These are phyloP conservation scores for Micromesistius poutassou DNA, from an alignment of 2,797 vertebrate genomes.

Conservation along the genomic window DNA sequence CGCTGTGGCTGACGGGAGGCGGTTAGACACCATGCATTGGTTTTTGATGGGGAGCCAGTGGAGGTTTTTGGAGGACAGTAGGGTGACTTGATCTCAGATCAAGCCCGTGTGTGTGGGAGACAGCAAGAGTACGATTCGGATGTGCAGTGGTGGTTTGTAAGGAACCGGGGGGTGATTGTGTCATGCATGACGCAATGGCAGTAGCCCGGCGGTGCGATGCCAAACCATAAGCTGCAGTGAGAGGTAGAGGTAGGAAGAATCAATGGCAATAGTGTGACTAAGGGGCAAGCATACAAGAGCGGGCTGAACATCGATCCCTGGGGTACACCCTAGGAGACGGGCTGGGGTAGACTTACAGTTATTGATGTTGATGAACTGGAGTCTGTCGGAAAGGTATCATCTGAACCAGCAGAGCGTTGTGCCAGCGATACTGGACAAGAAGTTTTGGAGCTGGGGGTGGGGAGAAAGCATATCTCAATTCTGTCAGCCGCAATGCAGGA, in stretches of 20 bases:
- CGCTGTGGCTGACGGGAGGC: not conserved
- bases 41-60: not conserved
- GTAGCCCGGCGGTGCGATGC: not conserved
- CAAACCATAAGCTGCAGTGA: not conserved
- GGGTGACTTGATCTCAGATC: not conserved
- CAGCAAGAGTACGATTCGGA: not conserved
- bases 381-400: slow-evolving; percentile 8
- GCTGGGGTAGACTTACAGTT: not conserved
- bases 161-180: not conserved
- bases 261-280: not conserved
- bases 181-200: not conserved
- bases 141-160: not conserved
- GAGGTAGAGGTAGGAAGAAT: not conserved
- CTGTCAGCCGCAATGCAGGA: not conserved
- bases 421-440: not conserved
- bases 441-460: not conserved
- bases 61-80: not conserved
- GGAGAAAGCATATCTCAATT: not conserved
- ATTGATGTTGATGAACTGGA: slow-evolving; percentile 30
- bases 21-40: not conserved
- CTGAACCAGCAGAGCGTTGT: not conserved
- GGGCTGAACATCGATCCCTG: not conserved
- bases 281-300: not conserved
- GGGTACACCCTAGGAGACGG: not conserved
- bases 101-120: not conserved